phyloP scores from a whole-genome alignment of 2,113 vertebrate species.

The Hipposideros armiger region DNA sequence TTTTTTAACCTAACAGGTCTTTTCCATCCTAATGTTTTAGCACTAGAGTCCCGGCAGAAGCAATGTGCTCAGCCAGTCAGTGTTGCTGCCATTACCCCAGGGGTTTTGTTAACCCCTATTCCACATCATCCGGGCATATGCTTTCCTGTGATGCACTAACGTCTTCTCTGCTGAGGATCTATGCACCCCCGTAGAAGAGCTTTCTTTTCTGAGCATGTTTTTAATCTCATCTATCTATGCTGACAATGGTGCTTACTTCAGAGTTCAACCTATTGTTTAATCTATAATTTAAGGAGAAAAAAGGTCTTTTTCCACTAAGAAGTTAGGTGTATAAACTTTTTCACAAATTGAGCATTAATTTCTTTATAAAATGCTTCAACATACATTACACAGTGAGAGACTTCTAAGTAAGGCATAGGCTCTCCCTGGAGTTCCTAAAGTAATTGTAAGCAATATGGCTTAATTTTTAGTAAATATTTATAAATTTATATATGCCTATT shows the following conservation, averaged over 20 bases:
- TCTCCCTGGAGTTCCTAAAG: background rate
- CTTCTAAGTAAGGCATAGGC: background rate
- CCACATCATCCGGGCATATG: background rate
- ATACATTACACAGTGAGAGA: background rate
- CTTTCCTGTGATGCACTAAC: background rate
- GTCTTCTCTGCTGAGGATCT: background rate
- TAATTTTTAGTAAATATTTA: background rate
- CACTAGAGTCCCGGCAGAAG: background rate
- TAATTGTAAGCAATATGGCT: background rate
- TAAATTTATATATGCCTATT: background rate
- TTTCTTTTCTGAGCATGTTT: background rate
- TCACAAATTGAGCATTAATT: background rate
- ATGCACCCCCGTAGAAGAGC: background rate
- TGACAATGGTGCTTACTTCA: background rate
- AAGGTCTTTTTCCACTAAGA: background rate
- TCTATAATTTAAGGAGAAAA: background rate
- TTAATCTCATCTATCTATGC: background rate
- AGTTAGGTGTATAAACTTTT: background rate
- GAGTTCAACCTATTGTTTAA: background rate
- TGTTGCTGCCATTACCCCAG: background rate
- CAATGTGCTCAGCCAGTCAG: background rate
- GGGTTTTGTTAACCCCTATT: background rate
- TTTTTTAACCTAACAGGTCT: slow-evolving; percentile 21
- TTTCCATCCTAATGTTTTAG: slow-evolving; percentile 7
- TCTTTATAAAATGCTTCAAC: slow-evolving; percentile 1